These are phyloP conservation scores for Lissocephala sabroskyi DNA, from an alignment of 2,888 invertebrate species.

Conservation along the genomic window DNA sequence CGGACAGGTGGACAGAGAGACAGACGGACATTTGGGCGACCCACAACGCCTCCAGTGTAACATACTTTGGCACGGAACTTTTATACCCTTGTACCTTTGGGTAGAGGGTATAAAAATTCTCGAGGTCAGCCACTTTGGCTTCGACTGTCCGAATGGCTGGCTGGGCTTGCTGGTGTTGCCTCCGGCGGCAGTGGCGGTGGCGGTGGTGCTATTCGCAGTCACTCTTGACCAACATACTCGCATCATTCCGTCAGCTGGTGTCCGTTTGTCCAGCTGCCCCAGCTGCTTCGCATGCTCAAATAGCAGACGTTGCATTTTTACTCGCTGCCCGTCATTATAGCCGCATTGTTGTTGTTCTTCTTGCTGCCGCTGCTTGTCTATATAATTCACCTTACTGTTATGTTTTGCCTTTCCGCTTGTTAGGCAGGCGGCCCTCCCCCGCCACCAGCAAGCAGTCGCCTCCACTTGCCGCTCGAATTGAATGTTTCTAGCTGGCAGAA, in stretches of 20 bases:
- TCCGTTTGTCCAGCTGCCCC: slow-evolving; percentile 16
- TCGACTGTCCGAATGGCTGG: slow-evolving; percentile 18
- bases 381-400: slow-evolving; percentile 59
- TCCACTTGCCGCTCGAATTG: slow-evolving; percentile 11
- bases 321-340: not conserved
- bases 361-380: slow-evolving; percentile 38
- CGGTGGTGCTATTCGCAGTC: slow-evolving; percentile 38
- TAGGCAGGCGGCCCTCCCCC: slow-evolving; percentile 35
- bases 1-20: no score
- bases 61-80: no score
- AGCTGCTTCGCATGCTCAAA: slow-evolving; percentile 32
- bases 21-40: no score
- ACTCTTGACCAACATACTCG: slow-evolving; percentile 53
- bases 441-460: slow-evolving; percentile 7
- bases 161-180: slow-evolving; percentile 11
- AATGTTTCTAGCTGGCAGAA: slow-evolving; percentile 17
- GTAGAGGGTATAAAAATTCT: slow-evolving; percentile 31
- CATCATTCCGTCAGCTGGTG: slow-evolving; percentile 22
- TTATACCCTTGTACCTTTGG: no score
- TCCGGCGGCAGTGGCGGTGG: slow-evolving; percentile 6
- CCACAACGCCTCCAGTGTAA: no score
- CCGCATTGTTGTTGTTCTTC: slow-evolving; percentile 5
- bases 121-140: slow-evolving; percentile 57
- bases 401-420: slow-evolving; percentile 57
- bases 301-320: slow-evolving; percentile 35